Evolutionary conservation across 2,888 invertebrate genomes (phyloP), one percentile per base, ranked within the genome.

Genomic region (Ligdia adustata): DNA sequence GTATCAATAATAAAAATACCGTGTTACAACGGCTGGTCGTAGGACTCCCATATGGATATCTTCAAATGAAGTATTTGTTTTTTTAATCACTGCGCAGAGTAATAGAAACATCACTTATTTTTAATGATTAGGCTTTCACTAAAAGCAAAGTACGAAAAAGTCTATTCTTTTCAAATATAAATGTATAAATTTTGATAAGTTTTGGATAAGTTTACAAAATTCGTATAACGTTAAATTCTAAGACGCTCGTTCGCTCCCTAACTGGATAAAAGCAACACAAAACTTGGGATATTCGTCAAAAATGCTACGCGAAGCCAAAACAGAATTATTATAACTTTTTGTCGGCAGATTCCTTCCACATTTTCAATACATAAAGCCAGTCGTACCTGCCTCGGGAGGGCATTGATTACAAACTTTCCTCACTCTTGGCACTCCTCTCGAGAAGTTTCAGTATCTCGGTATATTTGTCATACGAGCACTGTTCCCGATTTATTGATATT

Each of bases 341-440:
- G 48, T 41, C 35, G 35, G 37, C 37, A 51, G 48, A 53, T 48
- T 50, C 29, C 45, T 44, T 42, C 33, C 44, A 50, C 52, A 51
- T 49, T 48, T 55, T 53, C 52, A 52, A 57, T 52, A 51, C 41
- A 50, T 35, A 52, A 43, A 51, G 35, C 9, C 9, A 13, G 35
- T 37, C 44, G 47, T 57, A 57, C 58, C 55, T 53, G 56, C 52
- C 49, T 46, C 44, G 55, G 45, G 53, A 49, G 47, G 52, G 56
- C 62, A 62, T 62, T 62, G 62, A 62, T 62, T 62, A 59, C 59
- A 59, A 62, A 62, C 55, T 62, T 59, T 46, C 47, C 42, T 47
- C 38, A 42, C 47, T 57, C 59, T 57, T 59, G 59, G 57, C 59
- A 57, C 59, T 54, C 55, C 59, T 46, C 59, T 38, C 52, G 39